phyloP scores from a whole-genome alignment of 2,113 vertebrate species.

The Trochalopteron elliotii region DNA sequence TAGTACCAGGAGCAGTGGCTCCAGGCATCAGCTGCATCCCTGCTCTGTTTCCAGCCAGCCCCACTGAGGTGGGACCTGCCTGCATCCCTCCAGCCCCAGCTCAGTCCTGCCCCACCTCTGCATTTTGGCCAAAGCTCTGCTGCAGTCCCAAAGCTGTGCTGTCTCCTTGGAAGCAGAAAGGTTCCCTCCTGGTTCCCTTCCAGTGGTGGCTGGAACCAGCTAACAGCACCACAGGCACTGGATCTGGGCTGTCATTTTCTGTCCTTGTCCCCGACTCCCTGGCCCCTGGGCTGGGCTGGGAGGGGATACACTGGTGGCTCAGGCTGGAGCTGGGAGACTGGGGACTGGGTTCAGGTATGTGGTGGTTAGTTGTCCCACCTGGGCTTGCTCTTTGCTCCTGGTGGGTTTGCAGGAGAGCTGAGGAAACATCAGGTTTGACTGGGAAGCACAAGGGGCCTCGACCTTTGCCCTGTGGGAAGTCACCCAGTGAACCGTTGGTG shows the following conservation, averaged over 20 bases:
- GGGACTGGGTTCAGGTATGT: neutral
- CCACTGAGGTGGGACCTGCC: neutral
- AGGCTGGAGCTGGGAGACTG: neutral
- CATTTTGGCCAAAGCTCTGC: neutral
- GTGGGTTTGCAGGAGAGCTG: neutral
- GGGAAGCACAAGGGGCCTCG: accelerated
- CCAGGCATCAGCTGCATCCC: accelerated
- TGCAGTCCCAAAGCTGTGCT: neutral
- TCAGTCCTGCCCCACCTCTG: neutral
- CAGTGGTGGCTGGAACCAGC: accelerated
- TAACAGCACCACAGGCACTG: neutral
- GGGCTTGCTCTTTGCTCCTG: neutral
- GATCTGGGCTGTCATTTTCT: neutral
- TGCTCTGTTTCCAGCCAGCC: neutral
- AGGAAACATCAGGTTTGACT: accelerated
- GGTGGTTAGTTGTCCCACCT: neutral
- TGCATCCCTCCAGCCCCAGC: neutral
- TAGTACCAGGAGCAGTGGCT: accelerated
- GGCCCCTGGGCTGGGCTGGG: neutral
- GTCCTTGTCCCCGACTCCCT: neutral
- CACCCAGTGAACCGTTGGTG: accelerated
- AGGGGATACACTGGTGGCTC: neutral
- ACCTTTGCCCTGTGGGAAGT: neutral
- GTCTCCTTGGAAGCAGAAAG: neutral
- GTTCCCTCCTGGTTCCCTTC: neutral